phyloP scores from a whole-genome alignment of 2,113 vertebrate genomes.

The Pachycephala philippinensis region DNA sequence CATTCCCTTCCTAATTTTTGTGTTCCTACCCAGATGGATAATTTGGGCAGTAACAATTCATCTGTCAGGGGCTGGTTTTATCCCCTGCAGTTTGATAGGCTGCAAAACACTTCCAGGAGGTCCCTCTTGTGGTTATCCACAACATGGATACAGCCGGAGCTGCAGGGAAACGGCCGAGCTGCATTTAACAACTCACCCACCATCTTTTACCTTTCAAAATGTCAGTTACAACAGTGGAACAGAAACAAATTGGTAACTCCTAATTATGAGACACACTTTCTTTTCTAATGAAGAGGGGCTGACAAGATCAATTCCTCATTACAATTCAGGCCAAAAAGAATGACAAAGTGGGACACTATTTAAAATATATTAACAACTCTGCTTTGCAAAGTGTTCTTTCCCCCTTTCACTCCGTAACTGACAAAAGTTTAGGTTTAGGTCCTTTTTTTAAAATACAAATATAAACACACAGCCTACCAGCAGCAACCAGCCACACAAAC shows the following conservation, averaged over 20 bases:
- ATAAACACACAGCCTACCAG: neutral
- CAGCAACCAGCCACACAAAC: neutral
- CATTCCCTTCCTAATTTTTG: neutral
- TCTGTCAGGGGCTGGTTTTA: neutral
- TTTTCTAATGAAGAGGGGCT: neutral
- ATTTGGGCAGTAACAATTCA: neutral
- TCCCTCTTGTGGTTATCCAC: conserved; percentile 12
- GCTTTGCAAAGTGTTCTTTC: neutral
- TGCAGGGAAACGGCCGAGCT: neutral
- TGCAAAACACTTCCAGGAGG: neutral
- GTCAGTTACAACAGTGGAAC: neutral
- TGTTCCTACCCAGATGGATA: neutral
- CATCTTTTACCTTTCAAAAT: neutral
- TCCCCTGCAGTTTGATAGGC: neutral
- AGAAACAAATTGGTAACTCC: neutral
- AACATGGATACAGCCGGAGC: neutral
- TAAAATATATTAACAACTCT: neutral
- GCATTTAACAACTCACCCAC: neutral
- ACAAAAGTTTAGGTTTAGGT: neutral
- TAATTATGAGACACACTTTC: neutral
- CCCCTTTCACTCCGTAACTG: neutral
- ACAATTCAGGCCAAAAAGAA: neutral
- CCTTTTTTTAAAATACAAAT: neutral
- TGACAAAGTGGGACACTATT: neutral
- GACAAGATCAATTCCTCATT: neutral